Percentiles rank a stretch among this genome's conserved stretches.
Conservation (phyloP, 2,888 invertebrate species). For the Nebria salina region DNA sequence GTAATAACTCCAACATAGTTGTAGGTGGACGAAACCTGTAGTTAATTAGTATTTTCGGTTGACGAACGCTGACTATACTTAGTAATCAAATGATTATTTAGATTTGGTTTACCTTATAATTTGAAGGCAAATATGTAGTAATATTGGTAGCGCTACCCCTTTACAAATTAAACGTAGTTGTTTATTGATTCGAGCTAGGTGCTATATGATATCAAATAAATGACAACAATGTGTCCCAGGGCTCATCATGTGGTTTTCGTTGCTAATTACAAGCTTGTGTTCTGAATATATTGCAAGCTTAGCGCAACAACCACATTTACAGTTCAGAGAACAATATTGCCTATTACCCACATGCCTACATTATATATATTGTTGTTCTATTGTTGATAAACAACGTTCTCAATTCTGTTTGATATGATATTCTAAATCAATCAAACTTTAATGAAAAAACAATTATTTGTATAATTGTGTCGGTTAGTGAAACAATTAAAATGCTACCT, state of each 20-base stretch:
- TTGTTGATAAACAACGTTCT: not conserved
- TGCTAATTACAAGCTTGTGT: slow-evolving; percentile 39
- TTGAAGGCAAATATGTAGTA: too few species aligned
- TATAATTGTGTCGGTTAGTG: not conserved
- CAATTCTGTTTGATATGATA: not conserved
- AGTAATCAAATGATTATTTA: too few species aligned
- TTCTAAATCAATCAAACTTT: not conserved
- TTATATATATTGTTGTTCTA: not conserved
- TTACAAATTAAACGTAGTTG: not conserved
- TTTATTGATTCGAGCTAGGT: slow-evolving; percentile 12
- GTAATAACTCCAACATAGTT: too few species aligned
- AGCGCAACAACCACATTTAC: not conserved
- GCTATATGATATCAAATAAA: slow-evolving; percentile 19
- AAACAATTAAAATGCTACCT: not conserved
- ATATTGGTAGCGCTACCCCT: not conserved
- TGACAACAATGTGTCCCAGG: slow-evolving; percentile 33
- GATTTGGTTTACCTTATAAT: too few species aligned
- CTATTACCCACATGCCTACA: slow-evolving; percentile 2
- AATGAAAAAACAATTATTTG: not conserved
- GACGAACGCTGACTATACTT: too few species aligned
- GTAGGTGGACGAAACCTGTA: too few species aligned
- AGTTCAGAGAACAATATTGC: not conserved
- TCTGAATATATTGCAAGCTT: slow-evolving; percentile 12
- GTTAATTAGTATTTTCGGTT: too few species aligned
- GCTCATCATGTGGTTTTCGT: slow-evolving; percentile 36